Percentiles rank a stretch among this genome's conserved stretches.
phyloP scores from a whole-genome alignment of 2,888 invertebrate species.

The Leucophora obtusa region DNA sequence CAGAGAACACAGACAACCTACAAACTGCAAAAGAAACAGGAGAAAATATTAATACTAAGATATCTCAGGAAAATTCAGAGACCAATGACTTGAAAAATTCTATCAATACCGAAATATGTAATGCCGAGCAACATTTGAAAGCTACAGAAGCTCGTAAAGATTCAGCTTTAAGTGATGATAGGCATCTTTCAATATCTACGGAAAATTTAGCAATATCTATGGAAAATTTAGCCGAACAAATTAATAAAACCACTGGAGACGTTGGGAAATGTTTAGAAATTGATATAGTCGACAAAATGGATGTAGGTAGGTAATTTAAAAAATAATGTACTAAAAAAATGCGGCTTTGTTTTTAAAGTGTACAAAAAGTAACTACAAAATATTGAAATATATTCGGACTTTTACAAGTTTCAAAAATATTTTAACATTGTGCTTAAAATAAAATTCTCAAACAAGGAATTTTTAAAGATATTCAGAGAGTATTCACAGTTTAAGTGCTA shows the following conservation, averaged over 20 bases:
- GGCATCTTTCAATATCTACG: not conserved
- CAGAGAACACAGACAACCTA: not conserved
- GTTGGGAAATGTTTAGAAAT: not conserved
- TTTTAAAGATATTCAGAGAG: too few species aligned
- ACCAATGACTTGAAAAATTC: not conserved
- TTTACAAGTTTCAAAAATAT: too few species aligned
- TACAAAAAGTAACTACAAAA: too few species aligned
- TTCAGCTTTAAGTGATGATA: conserved; percentile 6
- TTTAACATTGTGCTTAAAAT: too few species aligned
- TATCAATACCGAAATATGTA: not conserved
- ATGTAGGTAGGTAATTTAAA: conserved; percentile 15
- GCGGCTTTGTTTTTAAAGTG: not conserved
- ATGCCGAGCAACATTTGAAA: not conserved
- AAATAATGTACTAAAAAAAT: too few species aligned
- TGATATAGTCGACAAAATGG: conserved; percentile 10
- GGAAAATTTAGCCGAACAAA: too few species aligned
- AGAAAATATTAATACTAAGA: not conserved
- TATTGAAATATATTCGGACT: too few species aligned
- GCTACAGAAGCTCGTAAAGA: not conserved
- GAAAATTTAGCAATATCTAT: not conserved
- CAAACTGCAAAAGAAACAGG: not conserved
- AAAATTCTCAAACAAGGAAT: too few species aligned
- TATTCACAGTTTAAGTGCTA: too few species aligned
- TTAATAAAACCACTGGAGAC: too few species aligned
- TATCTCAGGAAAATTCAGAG: not conserved